Evolutionary conservation across 2,888 invertebrate genomes (phyloP).

Genomic region (Clitarchus hookeri): DNA sequence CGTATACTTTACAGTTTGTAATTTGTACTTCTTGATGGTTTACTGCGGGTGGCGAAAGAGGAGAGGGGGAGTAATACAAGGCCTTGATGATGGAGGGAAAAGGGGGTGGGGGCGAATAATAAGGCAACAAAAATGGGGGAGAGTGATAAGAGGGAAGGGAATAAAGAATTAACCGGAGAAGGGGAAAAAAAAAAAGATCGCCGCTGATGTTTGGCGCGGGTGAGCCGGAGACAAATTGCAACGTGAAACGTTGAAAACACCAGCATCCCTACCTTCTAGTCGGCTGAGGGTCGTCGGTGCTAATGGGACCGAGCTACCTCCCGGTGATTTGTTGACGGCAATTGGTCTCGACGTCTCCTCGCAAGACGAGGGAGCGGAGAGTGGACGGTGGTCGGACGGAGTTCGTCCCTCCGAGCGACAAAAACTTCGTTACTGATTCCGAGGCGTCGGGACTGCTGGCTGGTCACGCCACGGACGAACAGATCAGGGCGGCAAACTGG

Average conservation of each 20-base stretch:
- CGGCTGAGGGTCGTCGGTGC: too few relatives aligned
- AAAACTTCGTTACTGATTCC: too few relatives aligned
- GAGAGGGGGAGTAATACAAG: not conserved
- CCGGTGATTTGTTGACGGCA: too few relatives aligned
- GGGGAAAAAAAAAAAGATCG: not conserved
- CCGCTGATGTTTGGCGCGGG: not conserved
- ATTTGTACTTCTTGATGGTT: constrained; percentile 32
- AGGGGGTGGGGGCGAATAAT: not conserved
- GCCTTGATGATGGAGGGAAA: constrained; percentile 15
- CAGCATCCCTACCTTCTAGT: too few relatives aligned
- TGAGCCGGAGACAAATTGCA: not conserved
- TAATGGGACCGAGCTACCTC: too few relatives aligned
- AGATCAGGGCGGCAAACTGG: too few relatives aligned
- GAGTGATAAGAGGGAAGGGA: constrained; percentile 10
- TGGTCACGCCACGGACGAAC: too few relatives aligned
- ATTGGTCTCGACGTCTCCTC: too few relatives aligned
- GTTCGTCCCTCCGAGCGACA: too few relatives aligned
- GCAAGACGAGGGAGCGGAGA: too few relatives aligned
- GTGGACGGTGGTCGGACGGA: too few relatives aligned
- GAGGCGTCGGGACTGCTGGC: too few relatives aligned
- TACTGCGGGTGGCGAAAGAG: constrained; percentile 20
- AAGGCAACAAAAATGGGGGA: constrained; percentile 16
- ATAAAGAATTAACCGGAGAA: constrained; percentile 26
- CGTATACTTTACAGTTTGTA: constrained; percentile 35
- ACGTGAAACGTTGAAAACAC: constrained; percentile 6